Conservation (phyloP, 2,797 vertebrate genomes). For the Nyctibius grandis region DNA sequence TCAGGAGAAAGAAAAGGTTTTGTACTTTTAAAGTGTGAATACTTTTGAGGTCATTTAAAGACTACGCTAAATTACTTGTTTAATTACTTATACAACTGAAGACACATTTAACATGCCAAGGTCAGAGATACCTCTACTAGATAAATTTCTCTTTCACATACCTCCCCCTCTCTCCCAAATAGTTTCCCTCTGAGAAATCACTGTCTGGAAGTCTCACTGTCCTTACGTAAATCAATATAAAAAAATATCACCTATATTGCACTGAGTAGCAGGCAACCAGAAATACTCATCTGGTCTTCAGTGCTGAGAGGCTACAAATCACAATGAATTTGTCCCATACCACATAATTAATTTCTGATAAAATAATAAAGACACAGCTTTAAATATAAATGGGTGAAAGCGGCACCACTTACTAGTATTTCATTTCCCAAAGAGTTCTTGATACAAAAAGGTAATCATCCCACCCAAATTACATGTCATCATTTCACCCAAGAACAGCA, state of each 20-base stretch:
- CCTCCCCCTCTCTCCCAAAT: not conserved
- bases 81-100: slow-evolving; percentile 39
- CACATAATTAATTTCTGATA: not conserved
- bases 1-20: slow-evolving; percentile 53
- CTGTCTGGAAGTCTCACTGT: not conserved
- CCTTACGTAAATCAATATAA: not conserved
- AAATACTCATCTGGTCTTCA: not conserved
- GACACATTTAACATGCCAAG: not conserved
- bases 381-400: not conserved
- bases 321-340: not conserved
- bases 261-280: not conserved
- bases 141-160: not conserved
- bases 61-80: slow-evolving; percentile 7
- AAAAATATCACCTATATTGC: not conserved
- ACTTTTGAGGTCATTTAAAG: slow-evolving; percentile 47
- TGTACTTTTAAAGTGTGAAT: slow-evolving; percentile 52
- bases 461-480: not conserved
- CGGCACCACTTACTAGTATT: not conserved
- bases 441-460: not conserved
- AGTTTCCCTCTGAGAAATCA: not conserved
- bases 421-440: not conserved
- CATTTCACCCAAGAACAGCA: not conserved
- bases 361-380: not conserved
- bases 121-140: not conserved
- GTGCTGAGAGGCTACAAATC: not conserved